Evolutionary conservation across 2,888 invertebrate species (phyloP).

Genomic region (Antitype chi): DNA sequence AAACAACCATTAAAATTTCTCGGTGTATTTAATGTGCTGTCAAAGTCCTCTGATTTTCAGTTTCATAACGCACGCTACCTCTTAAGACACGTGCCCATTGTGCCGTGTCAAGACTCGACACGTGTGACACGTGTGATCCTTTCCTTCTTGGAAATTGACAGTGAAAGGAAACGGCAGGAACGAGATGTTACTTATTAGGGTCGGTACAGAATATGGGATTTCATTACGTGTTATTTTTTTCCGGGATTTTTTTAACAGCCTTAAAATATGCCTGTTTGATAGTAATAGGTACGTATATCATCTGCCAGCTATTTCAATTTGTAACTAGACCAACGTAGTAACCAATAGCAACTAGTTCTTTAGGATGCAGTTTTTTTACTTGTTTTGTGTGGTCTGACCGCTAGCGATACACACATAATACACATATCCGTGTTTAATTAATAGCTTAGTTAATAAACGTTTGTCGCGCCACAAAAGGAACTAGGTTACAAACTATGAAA

Average conservation of each 20-base stretch:
- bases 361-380: not conserved
- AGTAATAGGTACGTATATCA: not conserved
- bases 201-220: not conserved
- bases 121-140: conserved; percentile 23
- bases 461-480: conserved; percentile 20
- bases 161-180: not conserved
- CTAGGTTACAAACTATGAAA: conserved; percentile 10
- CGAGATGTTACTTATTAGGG: not conserved
- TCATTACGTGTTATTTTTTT: not conserved
- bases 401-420: not conserved
- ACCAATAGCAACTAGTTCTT: not conserved
- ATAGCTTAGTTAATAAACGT: conserved; percentile 21
- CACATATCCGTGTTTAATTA: conserved; percentile 35
- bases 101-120: conserved; percentile 19
- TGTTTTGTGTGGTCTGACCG: not conserved
- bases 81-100: conserved; percentile 14
- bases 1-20: no score
- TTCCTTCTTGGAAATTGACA: not conserved
- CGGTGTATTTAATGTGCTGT: no score
- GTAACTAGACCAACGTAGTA: not conserved
- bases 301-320: not conserved
- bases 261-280: no score
- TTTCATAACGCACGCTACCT: not conserved
- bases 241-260: not conserved
- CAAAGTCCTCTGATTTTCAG: not conserved